Percentiles rank a stretch among this genome's conserved stretches.
Conservation (phyloP, 2,797 vertebrate genomes). For the Phoebastria nigripes region DNA sequence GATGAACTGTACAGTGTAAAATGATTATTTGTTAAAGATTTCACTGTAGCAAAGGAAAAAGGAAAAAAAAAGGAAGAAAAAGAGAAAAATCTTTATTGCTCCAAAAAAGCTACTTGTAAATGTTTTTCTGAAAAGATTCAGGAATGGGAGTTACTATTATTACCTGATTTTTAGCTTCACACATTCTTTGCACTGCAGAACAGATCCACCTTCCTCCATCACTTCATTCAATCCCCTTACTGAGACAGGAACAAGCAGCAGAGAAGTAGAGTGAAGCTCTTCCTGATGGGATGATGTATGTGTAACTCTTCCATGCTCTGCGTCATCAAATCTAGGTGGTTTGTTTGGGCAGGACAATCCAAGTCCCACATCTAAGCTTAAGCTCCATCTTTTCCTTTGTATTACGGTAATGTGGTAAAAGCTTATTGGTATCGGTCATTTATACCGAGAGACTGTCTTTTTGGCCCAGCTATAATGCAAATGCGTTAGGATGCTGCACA, state of each 20-base stretch:
- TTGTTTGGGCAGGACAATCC: neutral
- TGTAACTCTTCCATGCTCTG: neutral
- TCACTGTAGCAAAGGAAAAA: conserved; percentile 46
- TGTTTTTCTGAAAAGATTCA: conserved; percentile 37
- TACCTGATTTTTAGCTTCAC: conserved; percentile 8
- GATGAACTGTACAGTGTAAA: conserved; percentile 69
- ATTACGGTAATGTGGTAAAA: neutral
- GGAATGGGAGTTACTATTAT: conserved; percentile 43
- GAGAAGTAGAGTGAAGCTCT: neutral
- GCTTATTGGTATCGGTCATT: neutral
- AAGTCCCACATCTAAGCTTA: neutral
- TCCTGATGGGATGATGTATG: neutral
- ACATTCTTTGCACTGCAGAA: conserved; percentile 7
- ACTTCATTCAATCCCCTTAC: neutral
- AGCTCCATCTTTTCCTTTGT: neutral
- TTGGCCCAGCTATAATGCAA: neutral
- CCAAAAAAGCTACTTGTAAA: conserved; percentile 23
- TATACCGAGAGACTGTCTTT: neutral
- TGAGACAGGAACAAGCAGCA: conserved; percentile 19
- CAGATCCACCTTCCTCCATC: conserved; percentile 23
- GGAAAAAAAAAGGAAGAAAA: neutral
- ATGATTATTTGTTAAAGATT: conserved; percentile 76
- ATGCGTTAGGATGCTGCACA: neutral
- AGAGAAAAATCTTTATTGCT: conserved; percentile 52
- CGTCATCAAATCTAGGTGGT: neutral